phyloP scores from a whole-genome alignment of 2,113 vertebrate species.

The Entelurus aequoreus region DNA sequence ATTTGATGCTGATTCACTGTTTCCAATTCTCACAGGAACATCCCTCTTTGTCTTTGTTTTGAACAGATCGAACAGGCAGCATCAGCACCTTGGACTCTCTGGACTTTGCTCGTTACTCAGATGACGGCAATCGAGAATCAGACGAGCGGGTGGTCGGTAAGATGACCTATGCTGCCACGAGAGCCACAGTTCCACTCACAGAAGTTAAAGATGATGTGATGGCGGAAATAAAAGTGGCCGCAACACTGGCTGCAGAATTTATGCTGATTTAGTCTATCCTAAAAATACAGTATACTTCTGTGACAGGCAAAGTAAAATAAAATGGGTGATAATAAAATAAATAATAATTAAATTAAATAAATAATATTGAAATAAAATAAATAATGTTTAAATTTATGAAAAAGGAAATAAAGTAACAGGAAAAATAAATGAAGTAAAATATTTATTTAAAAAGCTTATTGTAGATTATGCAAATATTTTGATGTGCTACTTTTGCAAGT shows the following conservation, averaged over 20 bases:
- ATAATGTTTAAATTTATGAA: no score
- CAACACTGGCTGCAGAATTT: background rate
- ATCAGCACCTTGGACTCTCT: slow-evolving; percentile 98
- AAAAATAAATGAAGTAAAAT: no score
- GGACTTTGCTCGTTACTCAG: slow-evolving; percentile 98
- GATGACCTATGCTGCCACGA: slow-evolving; percentile 16
- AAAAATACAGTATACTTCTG: no score
- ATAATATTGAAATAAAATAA: no score
- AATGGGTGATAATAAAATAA: no score
- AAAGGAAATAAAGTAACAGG: no score
- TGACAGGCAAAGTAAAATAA: no score
- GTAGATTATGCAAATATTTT: background rate
- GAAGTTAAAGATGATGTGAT: slow-evolving; percentile 7
- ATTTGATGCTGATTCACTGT: background rate
- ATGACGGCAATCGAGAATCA: slow-evolving; percentile 94
- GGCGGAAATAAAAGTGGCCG: background rate
- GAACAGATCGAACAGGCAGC: slow-evolving; percentile 91
- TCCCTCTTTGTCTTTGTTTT: slow-evolving; percentile 1
- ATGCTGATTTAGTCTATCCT: background rate
- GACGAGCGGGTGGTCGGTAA: slow-evolving; percentile 96
- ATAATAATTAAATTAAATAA: no score
- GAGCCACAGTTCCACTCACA: background rate
- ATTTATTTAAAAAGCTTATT: background rate
- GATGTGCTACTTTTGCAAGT: background rate
- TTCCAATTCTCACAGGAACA: background rate